Base-by-base conservation (phyloP, 2,113 vertebrate genomes). In the Shinisaurus crocodilurus region DNA sequence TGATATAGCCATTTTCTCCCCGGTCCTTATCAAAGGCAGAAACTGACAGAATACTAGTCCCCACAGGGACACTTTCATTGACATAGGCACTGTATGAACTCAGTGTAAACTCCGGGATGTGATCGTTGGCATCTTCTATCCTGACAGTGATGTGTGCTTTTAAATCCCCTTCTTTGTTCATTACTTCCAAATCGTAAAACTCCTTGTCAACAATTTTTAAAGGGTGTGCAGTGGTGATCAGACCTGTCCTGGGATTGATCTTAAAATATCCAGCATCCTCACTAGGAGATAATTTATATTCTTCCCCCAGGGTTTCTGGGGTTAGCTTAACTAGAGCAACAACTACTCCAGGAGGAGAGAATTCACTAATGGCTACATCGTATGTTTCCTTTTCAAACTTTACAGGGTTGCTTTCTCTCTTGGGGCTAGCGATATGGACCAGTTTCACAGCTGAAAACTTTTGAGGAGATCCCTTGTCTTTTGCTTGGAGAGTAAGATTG, bases 1-100 rank as follows among this genome's bases (percentile, higher is more conserved):
- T 99, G 87, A 99, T 99, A 81, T 99, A 99, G 50, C 99, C 98
- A 16, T 99, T 99, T 96, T 99, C 99, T 70, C 99, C 99, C 89
- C 96, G 97, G 86, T 99, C 99, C 76, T 96, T 97, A 92, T 99
- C 99, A 29, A 95, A 96, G 54, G 99, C 99, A 3, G 98, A 98
- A 82, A 99, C 97, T 0, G 96, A 92, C 90, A 99, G 93, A 74
- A 99, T 85, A 0, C 89, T 98, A 1, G 98, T 98, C 1, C 98
- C 99, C 67, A 98, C 93, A 0, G 98, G 96, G 13, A 99, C 95
- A 12, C 98, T 99, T 96, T 99, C 99, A 50, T 99, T 99, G 92
- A 99, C 95, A 4, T 98, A 98, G 3, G 97, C 96, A 82, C 98
- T 98, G 80, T 99, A 99, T 0, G 96, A 96, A 0, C 93, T 85